These are phyloP conservation scores for Sorex araneus DNA, from an alignment of 2,113 vertebrate species.

Conservation along the genomic window DNA sequence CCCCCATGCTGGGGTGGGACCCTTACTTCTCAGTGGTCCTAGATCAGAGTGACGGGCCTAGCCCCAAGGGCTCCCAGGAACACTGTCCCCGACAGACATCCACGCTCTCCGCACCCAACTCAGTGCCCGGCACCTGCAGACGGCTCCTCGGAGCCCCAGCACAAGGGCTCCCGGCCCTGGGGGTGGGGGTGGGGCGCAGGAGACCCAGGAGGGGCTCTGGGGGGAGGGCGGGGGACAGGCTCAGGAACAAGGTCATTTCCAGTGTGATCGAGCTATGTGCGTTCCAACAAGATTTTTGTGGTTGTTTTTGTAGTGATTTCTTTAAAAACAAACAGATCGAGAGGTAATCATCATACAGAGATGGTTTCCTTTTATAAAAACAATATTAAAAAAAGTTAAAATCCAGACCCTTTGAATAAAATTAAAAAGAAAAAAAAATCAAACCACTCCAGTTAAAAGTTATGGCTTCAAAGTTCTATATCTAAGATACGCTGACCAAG, in stretches of 20 bases:
- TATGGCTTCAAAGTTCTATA: conserved; percentile 90
- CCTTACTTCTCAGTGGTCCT: conserved; percentile 54
- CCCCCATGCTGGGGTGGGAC: neutral
- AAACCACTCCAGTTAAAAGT: conserved; percentile 91
- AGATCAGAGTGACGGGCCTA: conserved; percentile 13
- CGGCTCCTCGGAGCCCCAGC: neutral
- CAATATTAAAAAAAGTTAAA: conserved; percentile 88
- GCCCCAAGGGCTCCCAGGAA: conserved; percentile 63
- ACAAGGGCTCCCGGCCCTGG: neutral
- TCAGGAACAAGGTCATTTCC: conserved; percentile 88
- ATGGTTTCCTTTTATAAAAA: conserved; percentile 90
- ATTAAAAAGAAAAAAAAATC: conserved; percentile 74
- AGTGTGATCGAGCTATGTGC: conserved; percentile 91
- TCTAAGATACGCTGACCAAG: conserved; percentile 80
- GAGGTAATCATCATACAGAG: conserved; percentile 89
- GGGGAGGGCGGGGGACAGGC: conserved; percentile 84
- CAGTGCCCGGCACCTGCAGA: conserved; percentile 3
- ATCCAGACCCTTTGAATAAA: conserved; percentile 84
- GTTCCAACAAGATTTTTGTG: conserved; percentile 74
- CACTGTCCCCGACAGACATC: conserved; percentile 33
- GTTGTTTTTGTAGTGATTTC: conserved; percentile 88
- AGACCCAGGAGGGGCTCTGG: conserved; percentile 76
- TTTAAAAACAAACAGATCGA: conserved; percentile 90
- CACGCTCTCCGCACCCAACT: neutral
- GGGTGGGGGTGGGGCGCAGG: neutral